Conservation (phyloP, 2,888 invertebrate species). For the Odiellus spinosus region DNA sequence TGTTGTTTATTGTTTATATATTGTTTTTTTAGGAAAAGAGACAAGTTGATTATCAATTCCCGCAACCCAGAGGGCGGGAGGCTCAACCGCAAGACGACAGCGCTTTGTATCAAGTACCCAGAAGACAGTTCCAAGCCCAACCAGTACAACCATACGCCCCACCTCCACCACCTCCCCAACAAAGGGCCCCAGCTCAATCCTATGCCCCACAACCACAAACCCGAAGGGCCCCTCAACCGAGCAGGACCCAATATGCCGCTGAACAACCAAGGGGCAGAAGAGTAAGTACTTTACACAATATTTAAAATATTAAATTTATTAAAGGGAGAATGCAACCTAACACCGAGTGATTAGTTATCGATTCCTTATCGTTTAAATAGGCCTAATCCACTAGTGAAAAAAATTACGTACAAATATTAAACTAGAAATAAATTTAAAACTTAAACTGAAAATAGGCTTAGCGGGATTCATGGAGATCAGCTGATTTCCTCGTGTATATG, state of each 20-base stretch:
- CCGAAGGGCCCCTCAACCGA: conserved; percentile 6
- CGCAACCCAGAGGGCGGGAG: not conserved
- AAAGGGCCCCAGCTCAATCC: conserved; percentile 6
- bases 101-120: conserved; percentile 7
- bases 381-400: no score
- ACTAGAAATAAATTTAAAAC: no score
- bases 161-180: conserved; percentile 6
- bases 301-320: no score
- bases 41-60: not conserved
- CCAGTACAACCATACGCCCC: conserved; percentile 5
- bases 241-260: not conserved
- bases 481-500: no score
- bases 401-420: no score
- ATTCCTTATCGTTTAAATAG: no score
- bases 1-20: no score
- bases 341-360: no score
- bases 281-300: not conserved
- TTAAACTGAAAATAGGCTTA: no score
- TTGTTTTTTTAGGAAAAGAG: not conserved
- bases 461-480: no score
- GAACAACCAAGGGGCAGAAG: not conserved
- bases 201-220: not conserved
- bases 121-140: conserved; percentile 10
- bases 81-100: conserved; percentile 8
- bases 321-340: no score